phyloP scores from a whole-genome alignment of 1,140 invertebrate genomes.

The Anoplophora glabripennis region DNA sequence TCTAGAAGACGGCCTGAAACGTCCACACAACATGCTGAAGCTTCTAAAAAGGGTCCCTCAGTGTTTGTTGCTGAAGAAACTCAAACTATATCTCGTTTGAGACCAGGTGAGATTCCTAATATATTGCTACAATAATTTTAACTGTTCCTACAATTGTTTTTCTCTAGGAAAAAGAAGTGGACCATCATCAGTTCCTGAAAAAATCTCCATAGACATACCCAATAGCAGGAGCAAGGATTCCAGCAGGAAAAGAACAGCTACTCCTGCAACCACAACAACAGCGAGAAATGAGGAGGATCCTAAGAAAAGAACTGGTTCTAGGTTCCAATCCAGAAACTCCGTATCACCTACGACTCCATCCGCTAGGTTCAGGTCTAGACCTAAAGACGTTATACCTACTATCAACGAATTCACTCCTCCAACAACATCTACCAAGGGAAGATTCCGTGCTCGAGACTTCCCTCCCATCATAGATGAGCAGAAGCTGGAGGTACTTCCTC shows the following conservation, averaged over 20 bases:
- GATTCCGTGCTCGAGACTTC: conserved; percentile 23
- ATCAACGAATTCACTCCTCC: background rate
- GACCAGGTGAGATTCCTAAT: conserved; percentile 37
- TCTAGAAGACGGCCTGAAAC: conserved; percentile 23
- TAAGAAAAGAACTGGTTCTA: conserved; percentile 3
- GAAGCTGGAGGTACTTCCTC: conserved; percentile 42
- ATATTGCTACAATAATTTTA: conserved; percentile 6
- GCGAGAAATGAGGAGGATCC: background rate
- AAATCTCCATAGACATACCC: conserved; percentile 20
- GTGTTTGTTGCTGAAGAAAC: conserved; percentile 27
- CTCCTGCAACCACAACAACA: conserved; percentile 3
- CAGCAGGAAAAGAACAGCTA: conserved; percentile 10
- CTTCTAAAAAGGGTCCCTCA: conserved; percentile 24
- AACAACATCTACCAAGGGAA: conserved; percentile 7
- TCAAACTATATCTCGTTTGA: conserved; percentile 18
- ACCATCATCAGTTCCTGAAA: conserved; percentile 17
- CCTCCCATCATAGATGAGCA: conserved; percentile 38
- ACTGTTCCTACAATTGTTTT: too few relatives aligned
- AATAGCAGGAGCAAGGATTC: conserved; percentile 13
- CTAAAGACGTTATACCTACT: background rate
- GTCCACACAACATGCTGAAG: conserved; percentile 9
- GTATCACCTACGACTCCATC: background rate
- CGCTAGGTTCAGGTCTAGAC: background rate
- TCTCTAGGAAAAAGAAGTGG: background rate
- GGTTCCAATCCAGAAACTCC: background rate